Percentiles rank a stretch among this genome's conserved stretches.
Evolutionary conservation across 2,797 vertebrate genomes (phyloP).

Genomic region (Tympanoctomys barrerae): DNA sequence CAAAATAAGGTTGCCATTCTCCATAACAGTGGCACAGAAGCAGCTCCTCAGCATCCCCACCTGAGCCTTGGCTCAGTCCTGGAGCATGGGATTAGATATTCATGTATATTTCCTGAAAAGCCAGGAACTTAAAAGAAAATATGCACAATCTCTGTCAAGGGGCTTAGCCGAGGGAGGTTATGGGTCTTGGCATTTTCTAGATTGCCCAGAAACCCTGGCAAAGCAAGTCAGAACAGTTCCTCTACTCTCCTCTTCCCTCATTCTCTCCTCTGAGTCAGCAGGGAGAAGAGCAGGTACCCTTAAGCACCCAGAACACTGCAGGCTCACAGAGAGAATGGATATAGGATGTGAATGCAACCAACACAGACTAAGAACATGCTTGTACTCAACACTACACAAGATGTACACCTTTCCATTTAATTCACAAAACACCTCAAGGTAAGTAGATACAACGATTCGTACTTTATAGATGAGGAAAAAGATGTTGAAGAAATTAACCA

Average conservation of each 20-base stretch:
- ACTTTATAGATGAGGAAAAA: slow-evolving; percentile 33
- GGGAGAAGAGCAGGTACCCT: not conserved
- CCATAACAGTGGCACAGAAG: not conserved
- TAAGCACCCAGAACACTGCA: not conserved
- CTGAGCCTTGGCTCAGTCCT: slow-evolving; percentile 26
- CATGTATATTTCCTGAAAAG: slow-evolving; percentile 43
- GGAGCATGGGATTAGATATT: not conserved
- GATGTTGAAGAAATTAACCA: slow-evolving; percentile 10
- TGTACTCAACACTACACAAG: not conserved
- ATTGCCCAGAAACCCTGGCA: not conserved
- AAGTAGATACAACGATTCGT: not conserved
- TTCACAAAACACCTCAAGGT: not conserved
- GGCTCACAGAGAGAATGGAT: not conserved
- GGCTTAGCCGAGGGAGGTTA: not conserved
- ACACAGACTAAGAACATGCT: not conserved
- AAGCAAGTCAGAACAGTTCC: not conserved
- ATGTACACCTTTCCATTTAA: not conserved
- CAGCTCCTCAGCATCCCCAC: not conserved
- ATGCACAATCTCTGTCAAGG: not conserved
- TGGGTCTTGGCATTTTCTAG: not conserved
- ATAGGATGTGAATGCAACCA: not conserved
- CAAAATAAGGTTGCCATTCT: slow-evolving; percentile 32
- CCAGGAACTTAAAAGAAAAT: not conserved
- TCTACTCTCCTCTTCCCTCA: not conserved
- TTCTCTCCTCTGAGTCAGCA: not conserved